phyloP scores from a whole-genome alignment of 2,797 vertebrate genomes.

The Danio choprae region DNA sequence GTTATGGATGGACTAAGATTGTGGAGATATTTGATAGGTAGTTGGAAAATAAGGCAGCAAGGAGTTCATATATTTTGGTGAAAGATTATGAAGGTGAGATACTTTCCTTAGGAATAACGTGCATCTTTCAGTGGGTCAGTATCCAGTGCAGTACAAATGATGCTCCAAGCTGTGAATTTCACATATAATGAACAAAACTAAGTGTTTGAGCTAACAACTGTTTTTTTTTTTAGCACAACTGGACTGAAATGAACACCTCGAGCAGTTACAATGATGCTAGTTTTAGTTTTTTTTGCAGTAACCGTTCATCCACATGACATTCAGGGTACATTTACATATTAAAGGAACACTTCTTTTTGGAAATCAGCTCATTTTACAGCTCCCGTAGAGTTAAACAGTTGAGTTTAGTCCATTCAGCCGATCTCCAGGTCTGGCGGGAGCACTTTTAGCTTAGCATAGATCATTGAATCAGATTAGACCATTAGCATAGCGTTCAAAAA shows the following conservation, averaged over 20 bases:
- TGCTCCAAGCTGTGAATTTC: slow-evolving; percentile 16
- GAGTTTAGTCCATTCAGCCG: too few species aligned
- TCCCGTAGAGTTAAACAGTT: too few species aligned
- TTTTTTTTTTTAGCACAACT: background rate
- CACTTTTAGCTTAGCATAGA: too few species aligned
- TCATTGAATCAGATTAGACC: too few species aligned
- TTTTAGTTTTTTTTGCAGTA: too few species aligned
- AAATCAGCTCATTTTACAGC: too few species aligned
- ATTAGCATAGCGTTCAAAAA: too few species aligned
- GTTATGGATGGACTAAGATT: background rate
- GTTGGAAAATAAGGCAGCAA: background rate
- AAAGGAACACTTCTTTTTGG: too few species aligned
- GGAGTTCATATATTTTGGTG: slow-evolving; percentile 1
- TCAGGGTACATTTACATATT: too few species aligned
- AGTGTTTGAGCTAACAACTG: background rate
- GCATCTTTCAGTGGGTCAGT: slow-evolving; percentile 16
- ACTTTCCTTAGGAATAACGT: background rate
- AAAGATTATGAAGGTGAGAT: background rate
- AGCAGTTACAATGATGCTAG: too few species aligned
- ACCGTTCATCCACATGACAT: too few species aligned
- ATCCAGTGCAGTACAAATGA: slow-evolving; percentile 38
- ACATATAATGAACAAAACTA: slow-evolving; percentile 1
- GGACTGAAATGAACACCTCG: background rate
- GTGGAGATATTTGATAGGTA: background rate
- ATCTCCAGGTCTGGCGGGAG: too few species aligned